Percentiles rank a stretch among this genome's conserved stretches.
These are phyloP conservation scores for Dendrocincla tyrannina DNA, from an alignment of 2,797 vertebrate genomes.

Conservation along the genomic window DNA sequence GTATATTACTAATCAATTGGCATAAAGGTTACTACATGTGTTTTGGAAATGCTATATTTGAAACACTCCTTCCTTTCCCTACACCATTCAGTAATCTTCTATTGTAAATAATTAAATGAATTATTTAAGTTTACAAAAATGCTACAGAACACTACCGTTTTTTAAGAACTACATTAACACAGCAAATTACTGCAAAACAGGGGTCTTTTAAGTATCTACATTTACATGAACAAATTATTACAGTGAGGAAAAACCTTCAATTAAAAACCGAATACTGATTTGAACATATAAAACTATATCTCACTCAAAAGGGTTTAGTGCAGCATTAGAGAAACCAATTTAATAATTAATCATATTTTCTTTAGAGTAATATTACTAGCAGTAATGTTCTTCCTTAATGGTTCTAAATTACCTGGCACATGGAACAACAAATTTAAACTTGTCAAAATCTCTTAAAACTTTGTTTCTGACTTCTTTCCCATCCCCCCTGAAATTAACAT, in stretches of 20 bases:
- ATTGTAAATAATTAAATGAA: not conserved
- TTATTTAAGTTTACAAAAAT: not conserved
- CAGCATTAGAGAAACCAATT: conserved; percentile 20
- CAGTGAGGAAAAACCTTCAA: not conserved
- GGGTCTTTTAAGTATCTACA: not conserved
- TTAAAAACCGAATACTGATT: conserved; percentile 7
- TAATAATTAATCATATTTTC: conserved; percentile 57
- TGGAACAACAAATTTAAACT: not conserved
- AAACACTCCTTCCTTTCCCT: not conserved
- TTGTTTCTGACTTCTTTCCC: not conserved
- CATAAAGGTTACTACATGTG: not conserved
- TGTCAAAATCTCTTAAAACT: not conserved
- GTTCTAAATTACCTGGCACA: conserved; percentile 6
- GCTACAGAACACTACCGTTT: not conserved
- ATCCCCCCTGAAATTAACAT: not conserved
- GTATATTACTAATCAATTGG: not conserved
- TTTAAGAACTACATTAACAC: not conserved
- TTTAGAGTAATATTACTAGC: conserved; percentile 36
- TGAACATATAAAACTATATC: not conserved
- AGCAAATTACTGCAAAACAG: not conserved
- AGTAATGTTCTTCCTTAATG: conserved; percentile 37
- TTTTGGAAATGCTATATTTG: not conserved
- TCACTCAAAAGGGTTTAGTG: not conserved
- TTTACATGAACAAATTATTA: not conserved
- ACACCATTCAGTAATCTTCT: not conserved